A percentile compares a stretch with the other conserved stretches of the same genome.
Conservation (phyloP, 2,113 vertebrate genomes). For the Pristiophorus japonicus region DNA sequence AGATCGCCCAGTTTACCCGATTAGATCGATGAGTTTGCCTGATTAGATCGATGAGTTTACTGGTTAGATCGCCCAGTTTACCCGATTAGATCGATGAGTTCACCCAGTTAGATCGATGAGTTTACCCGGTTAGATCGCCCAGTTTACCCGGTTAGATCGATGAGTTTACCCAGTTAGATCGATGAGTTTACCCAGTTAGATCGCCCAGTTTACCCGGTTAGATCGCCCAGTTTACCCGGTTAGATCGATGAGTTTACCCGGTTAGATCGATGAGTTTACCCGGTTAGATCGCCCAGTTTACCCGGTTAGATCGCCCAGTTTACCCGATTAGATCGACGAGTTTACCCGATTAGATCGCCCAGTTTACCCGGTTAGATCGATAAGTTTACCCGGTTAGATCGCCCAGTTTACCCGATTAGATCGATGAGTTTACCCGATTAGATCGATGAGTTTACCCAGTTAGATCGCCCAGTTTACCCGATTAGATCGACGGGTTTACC, state of each 20-base stretch:
- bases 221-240: slow-evolving; percentile 64
- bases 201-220: too few relatives aligned
- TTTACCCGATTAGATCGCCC: slow-evolving; percentile 84
- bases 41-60: slow-evolving; percentile 62
- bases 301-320: slow-evolving; percentile 45
- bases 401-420: too few relatives aligned
- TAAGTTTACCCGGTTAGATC: slow-evolving; percentile 74
- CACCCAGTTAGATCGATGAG: neutral
- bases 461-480: too few relatives aligned
- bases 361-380: too few relatives aligned
- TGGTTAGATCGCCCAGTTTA: slow-evolving; percentile 50
- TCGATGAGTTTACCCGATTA: slow-evolving; percentile 66
- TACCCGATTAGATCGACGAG: slow-evolving; percentile 60
- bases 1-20: too few relatives aligned
- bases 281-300: too few relatives aligned
- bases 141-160: too few relatives aligned
- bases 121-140: slow-evolving; percentile 84
- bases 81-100: too few relatives aligned
- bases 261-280: slow-evolving; percentile 58
- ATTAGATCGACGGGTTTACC: slow-evolving; percentile 58
- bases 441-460: slow-evolving; percentile 64
- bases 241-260: too few relatives aligned
- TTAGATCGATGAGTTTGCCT: slow-evolving; percentile 59
- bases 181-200: slow-evolving; percentile 70
- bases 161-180: slow-evolving; percentile 66